Conservation (phyloP, 2,888 invertebrate genomes). For the Nomada fabriciana region DNA sequence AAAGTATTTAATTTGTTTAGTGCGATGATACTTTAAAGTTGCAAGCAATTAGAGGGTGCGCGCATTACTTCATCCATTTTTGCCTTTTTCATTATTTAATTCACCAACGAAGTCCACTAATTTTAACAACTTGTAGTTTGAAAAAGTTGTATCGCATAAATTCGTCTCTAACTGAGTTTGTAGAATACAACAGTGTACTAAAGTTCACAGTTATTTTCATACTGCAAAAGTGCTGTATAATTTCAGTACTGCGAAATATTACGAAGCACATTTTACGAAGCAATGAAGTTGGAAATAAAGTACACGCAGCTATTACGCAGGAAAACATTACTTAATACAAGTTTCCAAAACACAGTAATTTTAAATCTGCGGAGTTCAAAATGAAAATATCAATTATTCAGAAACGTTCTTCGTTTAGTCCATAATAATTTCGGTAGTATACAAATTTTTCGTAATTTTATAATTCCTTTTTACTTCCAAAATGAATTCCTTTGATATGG, state of each 20-base stretch:
- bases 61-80: neutral
- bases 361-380: neutral
- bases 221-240: conserved; percentile 5
- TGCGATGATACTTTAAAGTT: no score
- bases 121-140: neutral
- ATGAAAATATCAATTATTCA: no score
- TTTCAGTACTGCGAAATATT: neutral
- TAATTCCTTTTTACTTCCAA: no score
- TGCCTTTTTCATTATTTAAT: neutral
- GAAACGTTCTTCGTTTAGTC: no score
- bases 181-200: neutral
- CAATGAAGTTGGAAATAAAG: neutral
- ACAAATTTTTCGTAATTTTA: no score
- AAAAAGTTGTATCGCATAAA: neutral
- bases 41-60: no score
- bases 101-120: neutral
- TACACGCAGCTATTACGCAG: neutral
- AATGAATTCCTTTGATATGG: no score
- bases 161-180: neutral
- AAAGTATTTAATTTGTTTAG: no score
- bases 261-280: conserved; percentile 7
- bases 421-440: no score
- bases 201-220: conserved; percentile 8
- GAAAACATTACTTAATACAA: conserved; percentile 1
- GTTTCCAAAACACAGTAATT: neutral